Evolutionary conservation across 2,888 invertebrate genomes (phyloP).

Genomic region (Adelphocoris suturalis): DNA sequence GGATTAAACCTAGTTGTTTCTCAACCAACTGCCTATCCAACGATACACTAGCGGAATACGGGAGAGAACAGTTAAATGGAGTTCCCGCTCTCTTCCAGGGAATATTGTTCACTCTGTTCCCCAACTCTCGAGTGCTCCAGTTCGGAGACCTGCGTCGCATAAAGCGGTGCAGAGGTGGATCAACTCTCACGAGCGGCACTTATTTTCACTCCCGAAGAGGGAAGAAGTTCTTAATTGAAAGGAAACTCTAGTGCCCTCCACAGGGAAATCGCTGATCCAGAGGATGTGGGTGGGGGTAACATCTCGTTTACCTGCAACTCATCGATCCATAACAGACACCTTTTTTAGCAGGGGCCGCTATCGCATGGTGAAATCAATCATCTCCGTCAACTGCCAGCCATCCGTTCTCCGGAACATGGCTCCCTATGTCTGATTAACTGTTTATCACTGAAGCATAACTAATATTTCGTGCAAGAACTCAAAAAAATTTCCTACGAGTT

Average conservation of each 20-base stretch:
- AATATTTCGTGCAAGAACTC: too few relatives aligned
- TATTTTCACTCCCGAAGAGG: background rate
- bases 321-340: background rate
- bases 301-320: background rate
- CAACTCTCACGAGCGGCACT: background rate
- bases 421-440: too few relatives aligned
- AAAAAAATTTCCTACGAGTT: too few relatives aligned
- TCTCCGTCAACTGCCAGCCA: too few relatives aligned
- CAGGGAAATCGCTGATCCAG: constrained; percentile 14
- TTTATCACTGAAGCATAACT: too few relatives aligned
- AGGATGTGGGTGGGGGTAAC: background rate
- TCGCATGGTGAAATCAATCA: too few relatives aligned
- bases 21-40: background rate
- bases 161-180: background rate
- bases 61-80: background rate
- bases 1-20: background rate
- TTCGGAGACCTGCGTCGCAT: background rate
- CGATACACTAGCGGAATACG: background rate
- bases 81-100: background rate
- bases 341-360: too few relatives aligned
- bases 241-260: constrained; percentile 16
- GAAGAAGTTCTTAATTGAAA: constrained; percentile 11
- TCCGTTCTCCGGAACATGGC: too few relatives aligned
- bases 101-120: background rate
- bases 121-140: background rate